phyloP scores from a whole-genome alignment of 2,113 vertebrate genomes.

The Mobula birostris region DNA sequence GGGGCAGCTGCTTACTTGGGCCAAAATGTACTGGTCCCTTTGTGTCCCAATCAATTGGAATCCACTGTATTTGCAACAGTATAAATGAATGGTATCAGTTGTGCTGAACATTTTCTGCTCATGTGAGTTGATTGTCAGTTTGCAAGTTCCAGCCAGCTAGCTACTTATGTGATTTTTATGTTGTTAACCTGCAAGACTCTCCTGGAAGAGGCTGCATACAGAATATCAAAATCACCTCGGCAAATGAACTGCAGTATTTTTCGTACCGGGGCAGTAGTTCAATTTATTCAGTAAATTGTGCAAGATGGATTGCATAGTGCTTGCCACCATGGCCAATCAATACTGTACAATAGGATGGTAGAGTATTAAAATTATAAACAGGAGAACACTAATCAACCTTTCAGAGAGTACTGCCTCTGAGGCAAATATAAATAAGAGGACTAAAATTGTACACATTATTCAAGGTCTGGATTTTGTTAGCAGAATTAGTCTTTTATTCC shows the following conservation, averaged over 20 bases:
- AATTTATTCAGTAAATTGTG: neutral
- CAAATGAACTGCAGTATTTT: neutral
- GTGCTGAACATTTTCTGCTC: neutral
- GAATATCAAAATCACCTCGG: neutral
- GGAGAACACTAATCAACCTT: too few species aligned
- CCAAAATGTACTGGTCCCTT: too few species aligned
- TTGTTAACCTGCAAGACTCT: neutral
- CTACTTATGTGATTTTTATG: neutral
- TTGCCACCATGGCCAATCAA: neutral
- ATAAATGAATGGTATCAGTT: neutral
- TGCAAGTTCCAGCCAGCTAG: neutral
- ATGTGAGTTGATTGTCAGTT: neutral
- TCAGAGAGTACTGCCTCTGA: too few species aligned
- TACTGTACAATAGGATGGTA: neutral
- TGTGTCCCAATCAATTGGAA: too few species aligned
- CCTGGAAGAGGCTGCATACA: neutral
- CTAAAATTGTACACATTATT: too few species aligned
- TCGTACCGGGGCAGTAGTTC: neutral
- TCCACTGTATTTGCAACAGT: neutral
- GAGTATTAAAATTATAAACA: too few species aligned
- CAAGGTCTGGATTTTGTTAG: too few species aligned
- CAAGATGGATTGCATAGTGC: neutral
- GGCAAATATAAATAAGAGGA: too few species aligned
- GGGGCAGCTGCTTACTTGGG: too few species aligned
- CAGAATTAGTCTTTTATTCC: too few species aligned